These are phyloP conservation scores for Blennius ocellaris DNA, from an alignment of 2,113 vertebrate species.

Conservation along the genomic window DNA sequence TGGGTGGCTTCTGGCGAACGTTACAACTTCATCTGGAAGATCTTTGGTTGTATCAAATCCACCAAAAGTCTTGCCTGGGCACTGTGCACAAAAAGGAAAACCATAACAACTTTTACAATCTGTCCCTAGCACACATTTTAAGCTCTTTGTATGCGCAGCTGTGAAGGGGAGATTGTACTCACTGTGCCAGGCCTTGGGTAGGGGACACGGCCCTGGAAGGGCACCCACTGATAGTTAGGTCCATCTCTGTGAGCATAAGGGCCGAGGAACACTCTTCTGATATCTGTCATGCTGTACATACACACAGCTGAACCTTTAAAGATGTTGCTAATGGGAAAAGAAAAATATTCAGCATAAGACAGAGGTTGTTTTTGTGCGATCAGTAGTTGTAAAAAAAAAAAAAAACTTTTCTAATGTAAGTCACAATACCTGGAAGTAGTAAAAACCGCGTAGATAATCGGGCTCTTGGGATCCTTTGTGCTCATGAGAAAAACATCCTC, in stretches of 20 bases:
- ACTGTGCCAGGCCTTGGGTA: slow-evolving; percentile 98
- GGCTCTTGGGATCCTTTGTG: slow-evolving; percentile 97
- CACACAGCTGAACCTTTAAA: slow-evolving; percentile 98
- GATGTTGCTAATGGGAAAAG: slow-evolving; percentile 88
- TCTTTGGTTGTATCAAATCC: slow-evolving; percentile 98
- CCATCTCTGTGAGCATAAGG: slow-evolving; percentile 97
- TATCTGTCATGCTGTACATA: slow-evolving; percentile 96
- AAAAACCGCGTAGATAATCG: slow-evolving; percentile 95
- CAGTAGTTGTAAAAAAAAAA: background rate
- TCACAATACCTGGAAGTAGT: slow-evolving; percentile 94
- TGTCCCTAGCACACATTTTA: background rate
- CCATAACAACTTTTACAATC: background rate
- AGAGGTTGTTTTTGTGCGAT: background rate
- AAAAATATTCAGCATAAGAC: slow-evolving; percentile 11
- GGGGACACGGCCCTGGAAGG: slow-evolving; percentile 94
- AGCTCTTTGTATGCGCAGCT: background rate
- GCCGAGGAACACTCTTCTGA: slow-evolving; percentile 95
- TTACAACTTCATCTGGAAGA: slow-evolving; percentile 97
- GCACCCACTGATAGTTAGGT: slow-evolving; percentile 97
- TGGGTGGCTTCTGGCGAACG: slow-evolving; percentile 96
- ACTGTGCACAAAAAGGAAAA: slow-evolving; percentile 76
- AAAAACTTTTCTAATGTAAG: slow-evolving; percentile 10
- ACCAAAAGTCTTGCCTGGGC: slow-evolving; percentile 98
- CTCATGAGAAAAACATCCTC: slow-evolving; percentile 98
- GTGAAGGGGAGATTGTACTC: slow-evolving; percentile 65